phyloP scores from a whole-genome alignment of 2,113 vertebrate species.

The Tiliqua scincoides region DNA sequence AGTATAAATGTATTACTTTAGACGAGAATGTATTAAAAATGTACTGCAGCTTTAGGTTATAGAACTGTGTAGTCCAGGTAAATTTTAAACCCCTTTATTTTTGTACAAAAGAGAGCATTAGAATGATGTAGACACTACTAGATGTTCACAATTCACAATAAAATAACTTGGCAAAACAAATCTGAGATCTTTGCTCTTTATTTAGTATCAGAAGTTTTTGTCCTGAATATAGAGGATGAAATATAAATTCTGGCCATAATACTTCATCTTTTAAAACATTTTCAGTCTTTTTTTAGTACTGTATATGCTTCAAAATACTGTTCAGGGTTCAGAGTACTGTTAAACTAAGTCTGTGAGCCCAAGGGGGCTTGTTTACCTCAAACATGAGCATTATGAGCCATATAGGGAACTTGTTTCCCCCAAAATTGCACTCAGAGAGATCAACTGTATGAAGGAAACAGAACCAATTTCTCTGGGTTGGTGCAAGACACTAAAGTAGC shows the following conservation, averaged over 20 bases:
- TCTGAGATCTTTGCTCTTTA: conserved; percentile 86
- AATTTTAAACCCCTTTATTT: conserved; percentile 84
- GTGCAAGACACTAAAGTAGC: background rate
- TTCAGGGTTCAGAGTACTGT: background rate
- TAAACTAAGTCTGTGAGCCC: background rate
- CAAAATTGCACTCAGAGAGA: background rate
- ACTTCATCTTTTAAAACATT: conserved; percentile 6
- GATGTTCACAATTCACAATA: conserved; percentile 90
- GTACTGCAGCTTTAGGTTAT: conserved; percentile 81
- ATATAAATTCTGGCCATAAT: conserved; percentile 59
- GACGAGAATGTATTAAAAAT: conserved; percentile 81
- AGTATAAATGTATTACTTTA: conserved; percentile 80
- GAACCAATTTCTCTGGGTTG: background rate
- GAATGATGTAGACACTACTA: conserved; percentile 86
- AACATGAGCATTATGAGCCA: background rate
- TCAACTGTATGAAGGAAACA: background rate
- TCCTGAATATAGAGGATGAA: conserved; percentile 62
- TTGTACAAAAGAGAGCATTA: conserved; percentile 86
- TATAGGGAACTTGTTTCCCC: background rate
- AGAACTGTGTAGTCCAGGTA: conserved; percentile 81
- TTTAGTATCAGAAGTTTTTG: conserved; percentile 69
- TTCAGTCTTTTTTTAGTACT: background rate
- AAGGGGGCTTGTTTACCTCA: background rate
- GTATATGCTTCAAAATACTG: background rate
- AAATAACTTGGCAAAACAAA: conserved; percentile 89